phyloP scores from a whole-genome alignment of 1,140 invertebrate species.

The Eciton burchellii region DNA sequence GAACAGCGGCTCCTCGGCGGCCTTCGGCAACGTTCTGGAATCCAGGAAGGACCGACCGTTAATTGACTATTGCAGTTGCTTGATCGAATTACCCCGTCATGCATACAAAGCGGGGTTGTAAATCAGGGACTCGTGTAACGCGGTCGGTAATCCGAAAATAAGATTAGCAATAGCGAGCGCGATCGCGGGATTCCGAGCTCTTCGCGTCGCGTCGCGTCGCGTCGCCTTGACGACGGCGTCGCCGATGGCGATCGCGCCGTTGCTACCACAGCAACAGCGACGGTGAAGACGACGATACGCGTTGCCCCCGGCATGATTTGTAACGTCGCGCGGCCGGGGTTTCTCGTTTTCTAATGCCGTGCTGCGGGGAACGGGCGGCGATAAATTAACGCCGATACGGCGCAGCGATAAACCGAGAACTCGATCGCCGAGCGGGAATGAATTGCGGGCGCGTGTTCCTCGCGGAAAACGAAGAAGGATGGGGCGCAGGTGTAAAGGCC shows the following conservation, averaged over 20 bases:
- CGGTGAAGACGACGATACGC: conserved; percentile 49
- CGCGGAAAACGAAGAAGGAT: conserved; percentile 79
- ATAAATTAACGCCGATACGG: conserved; percentile 81
- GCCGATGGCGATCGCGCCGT: conserved; percentile 29
- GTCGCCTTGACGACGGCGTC: conserved; percentile 22
- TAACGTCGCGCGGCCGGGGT: conserved; percentile 69
- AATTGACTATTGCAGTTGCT: conserved; percentile 50
- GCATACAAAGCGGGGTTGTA: conserved; percentile 30
- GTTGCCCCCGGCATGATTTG: conserved; percentile 69
- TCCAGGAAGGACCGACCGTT: conserved; percentile 32
- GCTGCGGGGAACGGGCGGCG: conserved; percentile 60
- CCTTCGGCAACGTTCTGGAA: conserved; percentile 10
- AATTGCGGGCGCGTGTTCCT: conserved; percentile 73
- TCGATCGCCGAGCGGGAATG: conserved; percentile 74
- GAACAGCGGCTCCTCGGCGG: neutral
- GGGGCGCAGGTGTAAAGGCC: conserved; percentile 77
- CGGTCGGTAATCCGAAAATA: conserved; percentile 17
- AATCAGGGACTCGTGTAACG: conserved; percentile 24
- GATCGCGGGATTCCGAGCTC: conserved; percentile 27
- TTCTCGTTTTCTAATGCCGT: conserved; percentile 80
- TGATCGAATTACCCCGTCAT: conserved; percentile 26
- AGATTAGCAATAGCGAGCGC: conserved; percentile 9
- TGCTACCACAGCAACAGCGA: conserved; percentile 29
- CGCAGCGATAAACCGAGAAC: conserved; percentile 75
- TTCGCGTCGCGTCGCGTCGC: neutral